These are phyloP conservation scores for Campaea margaritaria DNA, from an alignment of 2,888 invertebrate species.

Conservation along the genomic window DNA sequence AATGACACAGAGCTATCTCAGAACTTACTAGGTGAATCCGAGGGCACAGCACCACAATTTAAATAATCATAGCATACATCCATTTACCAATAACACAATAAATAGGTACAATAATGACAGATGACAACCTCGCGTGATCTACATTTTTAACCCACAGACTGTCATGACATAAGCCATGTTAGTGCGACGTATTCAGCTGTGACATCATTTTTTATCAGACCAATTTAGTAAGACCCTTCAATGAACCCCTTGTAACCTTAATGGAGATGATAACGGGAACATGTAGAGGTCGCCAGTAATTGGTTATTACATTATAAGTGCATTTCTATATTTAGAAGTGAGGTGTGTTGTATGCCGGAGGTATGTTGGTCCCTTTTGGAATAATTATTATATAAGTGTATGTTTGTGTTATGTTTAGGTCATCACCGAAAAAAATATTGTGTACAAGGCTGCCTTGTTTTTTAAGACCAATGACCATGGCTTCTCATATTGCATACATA, in stretches of 20 bases:
- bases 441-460: conserved; percentile 1
- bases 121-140: conserved; percentile 39
- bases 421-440: conserved; percentile 1
- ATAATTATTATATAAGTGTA: conserved; percentile 5
- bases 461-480: too few species aligned
- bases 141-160: conserved; percentile 49
- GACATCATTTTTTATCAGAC: conserved; percentile 71
- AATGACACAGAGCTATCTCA: conserved; percentile 6
- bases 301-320: conserved; percentile 51
- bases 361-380: not conserved
- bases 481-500: too few species aligned
- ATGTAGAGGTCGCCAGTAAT: conserved; percentile 47
- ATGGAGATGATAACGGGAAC: conserved; percentile 51
- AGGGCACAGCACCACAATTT: not conserved
- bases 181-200: conserved; percentile 39
- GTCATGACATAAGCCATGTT: conserved; percentile 55
- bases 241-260: conserved; percentile 33
- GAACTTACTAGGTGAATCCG: conserved; percentile 1
- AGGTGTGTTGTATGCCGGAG: conserved; percentile 48
- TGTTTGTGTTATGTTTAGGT: conserved; percentile 9
- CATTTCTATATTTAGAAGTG: conserved; percentile 77
- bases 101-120: too few species aligned
- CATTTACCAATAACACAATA: conserved; percentile 33
- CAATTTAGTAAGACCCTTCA: conserved; percentile 53
- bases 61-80: not conserved